A percentile compares a stretch with the other conserved stretches of the same genome.
phyloP scores from a whole-genome alignment of 2,888 invertebrate species.

The Caenorhabditis sp. region DNA sequence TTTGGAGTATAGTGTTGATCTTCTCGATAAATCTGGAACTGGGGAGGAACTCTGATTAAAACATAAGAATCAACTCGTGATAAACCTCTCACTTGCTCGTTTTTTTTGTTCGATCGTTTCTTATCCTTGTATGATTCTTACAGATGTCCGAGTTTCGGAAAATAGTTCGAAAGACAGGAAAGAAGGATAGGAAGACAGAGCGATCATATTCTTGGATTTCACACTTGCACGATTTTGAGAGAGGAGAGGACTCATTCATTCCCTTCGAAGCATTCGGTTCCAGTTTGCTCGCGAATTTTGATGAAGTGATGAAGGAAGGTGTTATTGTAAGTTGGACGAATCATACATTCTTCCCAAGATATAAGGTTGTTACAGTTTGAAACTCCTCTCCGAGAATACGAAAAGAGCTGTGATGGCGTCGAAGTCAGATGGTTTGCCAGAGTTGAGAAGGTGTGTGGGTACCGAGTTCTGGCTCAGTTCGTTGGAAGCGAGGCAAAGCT shows the following conservation, averaged over 20 bases:
- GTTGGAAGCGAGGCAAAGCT: conserved; percentile 92
- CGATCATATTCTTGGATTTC: conserved; percentile 7
- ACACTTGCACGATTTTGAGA: conserved; percentile 11
- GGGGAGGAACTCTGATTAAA: too few species aligned
- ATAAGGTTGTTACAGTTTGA: conserved; percentile 58
- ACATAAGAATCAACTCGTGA: too few species aligned
- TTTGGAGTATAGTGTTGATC: conserved; percentile 18
- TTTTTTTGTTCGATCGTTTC: neutral
- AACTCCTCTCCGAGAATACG: conserved; percentile 49
- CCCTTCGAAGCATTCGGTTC: conserved; percentile 26
- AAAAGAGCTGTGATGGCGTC: conserved; percentile 10
- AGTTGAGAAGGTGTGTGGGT: conserved; percentile 90
- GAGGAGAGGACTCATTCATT: conserved; percentile 1
- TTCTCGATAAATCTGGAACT: conserved; percentile 6
- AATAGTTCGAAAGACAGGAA: neutral
- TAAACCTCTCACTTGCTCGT: neutral
- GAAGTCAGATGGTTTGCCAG: conserved; percentile 91
- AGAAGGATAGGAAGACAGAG: neutral
- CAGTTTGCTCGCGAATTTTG: conserved; percentile 10
- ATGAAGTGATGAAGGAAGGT: conserved; percentile 14
- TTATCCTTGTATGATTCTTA: neutral
- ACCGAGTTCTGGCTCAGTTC: conserved; percentile 87
- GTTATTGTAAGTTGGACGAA: conserved; percentile 32
- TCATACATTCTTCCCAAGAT: neutral
- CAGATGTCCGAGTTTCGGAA: conserved; percentile 33